Conservation (phyloP, 2,113 vertebrate species). For the Cyanocitta stelleri region DNA sequence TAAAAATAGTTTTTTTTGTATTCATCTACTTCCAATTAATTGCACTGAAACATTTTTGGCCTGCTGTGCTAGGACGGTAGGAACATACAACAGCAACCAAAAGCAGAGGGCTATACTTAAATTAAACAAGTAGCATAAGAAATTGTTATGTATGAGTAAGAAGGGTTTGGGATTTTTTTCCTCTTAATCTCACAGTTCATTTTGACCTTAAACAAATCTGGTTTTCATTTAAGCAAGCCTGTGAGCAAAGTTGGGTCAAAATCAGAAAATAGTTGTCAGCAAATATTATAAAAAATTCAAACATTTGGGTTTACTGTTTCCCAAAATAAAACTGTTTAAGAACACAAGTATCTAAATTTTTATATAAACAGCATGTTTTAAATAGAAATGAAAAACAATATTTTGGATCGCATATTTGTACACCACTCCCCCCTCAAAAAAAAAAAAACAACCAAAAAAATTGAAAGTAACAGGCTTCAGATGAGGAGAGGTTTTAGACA, state of each 20-base stretch:
- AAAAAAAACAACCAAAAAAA: background rate
- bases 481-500: background rate
- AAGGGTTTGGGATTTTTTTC: background rate
- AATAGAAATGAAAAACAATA: background rate
- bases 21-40: background rate
- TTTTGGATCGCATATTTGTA: background rate
- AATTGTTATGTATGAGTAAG: background rate
- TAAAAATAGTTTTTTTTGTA: background rate
- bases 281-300: background rate
- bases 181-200: background rate
- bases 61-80: background rate
- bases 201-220: background rate
- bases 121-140: background rate
- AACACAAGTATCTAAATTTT: background rate
- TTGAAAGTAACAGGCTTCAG: background rate
- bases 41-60: background rate
- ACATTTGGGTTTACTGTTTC: background rate
- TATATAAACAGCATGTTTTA: background rate
- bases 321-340: background rate
- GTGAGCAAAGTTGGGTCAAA: background rate
- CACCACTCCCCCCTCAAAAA: accelerated
- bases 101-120: background rate
- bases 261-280: background rate
- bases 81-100: background rate
- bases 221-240: background rate